These are phyloP conservation scores for Gavia stellata DNA, from an alignment of 2,113 vertebrate genomes.

Conservation along the genomic window DNA sequence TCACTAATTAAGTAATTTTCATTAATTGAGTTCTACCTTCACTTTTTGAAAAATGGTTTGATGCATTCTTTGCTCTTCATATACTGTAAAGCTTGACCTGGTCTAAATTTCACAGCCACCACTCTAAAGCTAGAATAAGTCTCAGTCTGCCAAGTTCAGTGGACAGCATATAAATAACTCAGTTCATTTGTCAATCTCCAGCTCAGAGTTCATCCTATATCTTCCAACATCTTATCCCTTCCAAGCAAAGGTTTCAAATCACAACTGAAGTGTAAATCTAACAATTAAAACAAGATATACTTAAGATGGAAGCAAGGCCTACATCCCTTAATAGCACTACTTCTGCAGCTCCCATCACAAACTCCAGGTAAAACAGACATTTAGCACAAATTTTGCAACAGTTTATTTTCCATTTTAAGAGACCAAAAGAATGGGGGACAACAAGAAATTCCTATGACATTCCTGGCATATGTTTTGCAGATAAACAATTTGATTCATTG, in stretches of 20 bases:
- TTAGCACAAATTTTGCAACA: not conserved
- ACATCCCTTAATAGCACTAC: not conserved
- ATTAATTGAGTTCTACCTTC: not conserved
- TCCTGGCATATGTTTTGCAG: fast-evolving
- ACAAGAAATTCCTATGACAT: not conserved
- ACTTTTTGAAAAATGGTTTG: not conserved
- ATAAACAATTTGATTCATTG: not conserved
- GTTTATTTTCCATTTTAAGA: not conserved
- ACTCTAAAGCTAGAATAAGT: not conserved
- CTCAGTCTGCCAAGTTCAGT: not conserved
- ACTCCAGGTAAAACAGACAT: not conserved
- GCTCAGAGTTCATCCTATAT: not conserved
- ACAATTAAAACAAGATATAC: not conserved
- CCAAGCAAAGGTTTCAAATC: not conserved
- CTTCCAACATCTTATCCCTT: not conserved
- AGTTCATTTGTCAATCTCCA: not conserved
- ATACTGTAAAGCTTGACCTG: not conserved
- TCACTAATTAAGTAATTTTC: not conserved
- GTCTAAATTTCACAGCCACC: not conserved
- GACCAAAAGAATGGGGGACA: not conserved
- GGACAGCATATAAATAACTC: not conserved
- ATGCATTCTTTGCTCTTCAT: not conserved
- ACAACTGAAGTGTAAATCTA: not conserved
- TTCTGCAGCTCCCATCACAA: not conserved
- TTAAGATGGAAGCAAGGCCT: not conserved